Conservation (phyloP, 2,113 vertebrate genomes). For the Penelope pileata region DNA sequence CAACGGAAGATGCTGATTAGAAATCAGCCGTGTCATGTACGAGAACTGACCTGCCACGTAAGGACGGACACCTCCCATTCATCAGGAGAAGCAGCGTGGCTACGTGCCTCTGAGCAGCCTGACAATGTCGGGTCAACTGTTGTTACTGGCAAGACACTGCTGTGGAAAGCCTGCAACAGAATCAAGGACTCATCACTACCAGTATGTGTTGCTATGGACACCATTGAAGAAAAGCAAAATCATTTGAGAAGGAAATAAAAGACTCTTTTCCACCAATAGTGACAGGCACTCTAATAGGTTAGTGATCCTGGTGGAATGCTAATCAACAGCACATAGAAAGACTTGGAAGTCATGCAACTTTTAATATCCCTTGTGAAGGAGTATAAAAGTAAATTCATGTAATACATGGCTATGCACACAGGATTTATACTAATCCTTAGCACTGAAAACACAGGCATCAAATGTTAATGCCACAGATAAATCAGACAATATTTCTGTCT, state of each 20-base stretch:
- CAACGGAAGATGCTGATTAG: not conserved
- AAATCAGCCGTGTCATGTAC: not conserved
- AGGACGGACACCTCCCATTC: not conserved
- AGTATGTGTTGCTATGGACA: slow-evolving; percentile 65
- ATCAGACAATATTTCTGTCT: not conserved
- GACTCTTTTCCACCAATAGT: slow-evolving; percentile 46
- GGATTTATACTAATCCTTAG: not conserved
- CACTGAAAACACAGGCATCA: not conserved
- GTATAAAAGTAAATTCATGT: not conserved
- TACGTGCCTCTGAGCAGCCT: slow-evolving; percentile 40
- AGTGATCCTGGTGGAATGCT: slow-evolving; percentile 64
- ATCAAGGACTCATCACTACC: slow-evolving; percentile 61
- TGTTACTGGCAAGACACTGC: slow-evolving; percentile 59
- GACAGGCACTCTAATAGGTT: slow-evolving; percentile 55
- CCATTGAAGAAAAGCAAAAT: slow-evolving; percentile 68
- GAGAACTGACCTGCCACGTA: not conserved
- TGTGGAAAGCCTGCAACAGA: slow-evolving; percentile 51
- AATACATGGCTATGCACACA: not conserved
- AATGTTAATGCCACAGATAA: not conserved
- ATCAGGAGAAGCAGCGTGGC: not conserved
- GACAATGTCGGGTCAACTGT: slow-evolving; percentile 20
- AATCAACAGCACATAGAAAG: slow-evolving; percentile 58
- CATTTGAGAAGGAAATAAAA: slow-evolving; percentile 68
- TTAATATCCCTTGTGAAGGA: not conserved
- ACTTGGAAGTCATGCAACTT: slow-evolving; percentile 32